Evolutionary conservation across 2,797 vertebrate species (phyloP).

Genomic region (Iguana delicatissima): DNA sequence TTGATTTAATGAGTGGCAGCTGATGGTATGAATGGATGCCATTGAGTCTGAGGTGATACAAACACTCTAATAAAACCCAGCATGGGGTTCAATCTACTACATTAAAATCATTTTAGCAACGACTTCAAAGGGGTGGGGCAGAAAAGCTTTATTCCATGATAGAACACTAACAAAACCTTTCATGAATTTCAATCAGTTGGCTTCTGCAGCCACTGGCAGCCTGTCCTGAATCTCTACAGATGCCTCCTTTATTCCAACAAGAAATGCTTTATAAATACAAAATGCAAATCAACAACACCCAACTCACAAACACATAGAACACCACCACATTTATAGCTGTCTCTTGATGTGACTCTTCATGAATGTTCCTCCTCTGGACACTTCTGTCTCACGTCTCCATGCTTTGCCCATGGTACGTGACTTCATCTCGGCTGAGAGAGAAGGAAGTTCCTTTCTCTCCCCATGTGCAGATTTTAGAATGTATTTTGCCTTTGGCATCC

Average conservation of each 20-base stretch:
- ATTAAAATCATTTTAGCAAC: accelerated
- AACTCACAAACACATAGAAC: conserved; percentile 17
- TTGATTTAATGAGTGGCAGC: not conserved
- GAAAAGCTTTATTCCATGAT: not conserved
- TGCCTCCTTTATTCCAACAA: not conserved
- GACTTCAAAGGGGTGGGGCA: not conserved
- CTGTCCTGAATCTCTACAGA: accelerated
- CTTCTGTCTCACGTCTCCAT: not conserved
- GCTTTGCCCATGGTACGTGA: not conserved
- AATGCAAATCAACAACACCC: conserved; percentile 41
- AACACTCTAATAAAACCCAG: not conserved
- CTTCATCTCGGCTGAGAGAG: not conserved
- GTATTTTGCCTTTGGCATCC: not conserved
- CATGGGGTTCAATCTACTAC: not conserved
- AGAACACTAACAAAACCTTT: not conserved
- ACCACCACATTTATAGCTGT: not conserved
- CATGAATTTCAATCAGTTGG: accelerated
- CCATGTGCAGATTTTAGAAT: conserved; percentile 39
- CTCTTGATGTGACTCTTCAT: not conserved
- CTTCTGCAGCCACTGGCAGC: conserved; percentile 15
- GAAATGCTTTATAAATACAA: conserved; percentile 27
- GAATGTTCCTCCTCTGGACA: not conserved
- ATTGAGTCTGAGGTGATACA: not conserved
- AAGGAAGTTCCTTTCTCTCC: conserved; percentile 36
- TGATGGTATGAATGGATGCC: not conserved